Evolutionary conservation across 2,888 invertebrate genomes (phyloP).

Genomic region (Sinhomidia bicolor): DNA sequence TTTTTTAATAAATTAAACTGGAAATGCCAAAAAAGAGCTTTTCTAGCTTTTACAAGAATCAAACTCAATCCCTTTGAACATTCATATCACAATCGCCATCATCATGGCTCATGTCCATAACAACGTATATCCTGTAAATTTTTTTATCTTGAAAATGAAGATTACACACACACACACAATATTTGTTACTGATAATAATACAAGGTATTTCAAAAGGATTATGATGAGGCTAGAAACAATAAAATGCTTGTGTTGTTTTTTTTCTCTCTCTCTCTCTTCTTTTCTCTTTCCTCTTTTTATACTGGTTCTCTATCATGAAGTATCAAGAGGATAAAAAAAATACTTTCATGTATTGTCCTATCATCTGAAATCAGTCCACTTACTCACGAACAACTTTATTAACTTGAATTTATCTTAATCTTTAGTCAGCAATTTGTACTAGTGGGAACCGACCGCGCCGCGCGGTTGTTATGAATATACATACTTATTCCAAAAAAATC

Average conservation of each 20-base stretch:
- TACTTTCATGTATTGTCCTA: conserved; percentile 45
- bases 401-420: conserved; percentile 50
- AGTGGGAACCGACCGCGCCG: conserved; percentile 41
- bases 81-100: background rate
- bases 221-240: conserved; percentile 26
- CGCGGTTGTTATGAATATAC: too few relatives aligned
- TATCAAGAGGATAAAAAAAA: conserved; percentile 35
- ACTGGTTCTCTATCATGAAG: conserved; percentile 9
- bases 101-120: background rate
- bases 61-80: background rate
- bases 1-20: conserved; percentile 30
- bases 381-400: conserved; percentile 68
- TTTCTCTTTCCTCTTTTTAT: background rate
- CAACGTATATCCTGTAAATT: background rate
- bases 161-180: background rate
- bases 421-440: conserved; percentile 58
- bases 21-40: background rate
- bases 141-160: background rate
- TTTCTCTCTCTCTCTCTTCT: too few relatives aligned
- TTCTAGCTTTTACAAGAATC: background rate
- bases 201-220: conserved; percentile 14
- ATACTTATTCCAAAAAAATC: conserved; percentile 1
- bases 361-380: conserved; percentile 66
- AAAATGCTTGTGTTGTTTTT: conserved; percentile 23
- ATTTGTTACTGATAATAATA: conserved; percentile 29